phyloP scores from a whole-genome alignment of 2,888 invertebrate species.

The Ernsta delagoae region DNA sequence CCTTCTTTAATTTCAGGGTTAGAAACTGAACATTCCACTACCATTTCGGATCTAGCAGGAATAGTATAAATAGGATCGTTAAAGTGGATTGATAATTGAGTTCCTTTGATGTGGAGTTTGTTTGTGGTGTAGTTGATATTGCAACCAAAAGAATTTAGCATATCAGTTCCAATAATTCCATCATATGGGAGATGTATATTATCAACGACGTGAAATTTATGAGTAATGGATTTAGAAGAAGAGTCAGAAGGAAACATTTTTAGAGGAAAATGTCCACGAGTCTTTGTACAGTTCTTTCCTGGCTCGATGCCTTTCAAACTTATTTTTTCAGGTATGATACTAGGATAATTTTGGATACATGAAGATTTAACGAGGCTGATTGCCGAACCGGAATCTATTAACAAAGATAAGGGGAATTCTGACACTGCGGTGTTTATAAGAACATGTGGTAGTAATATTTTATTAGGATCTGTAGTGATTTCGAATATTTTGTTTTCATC shows the following conservation, averaged over 20 bases:
- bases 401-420: constrained; percentile 39
- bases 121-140: neutral
- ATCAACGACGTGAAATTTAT: constrained; percentile 24
- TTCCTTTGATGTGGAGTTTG: no score
- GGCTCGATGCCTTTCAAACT: constrained; percentile 7
- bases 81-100: constrained; percentile 1
- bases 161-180: constrained; percentile 24
- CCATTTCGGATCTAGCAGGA: constrained; percentile 35
- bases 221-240: neutral
- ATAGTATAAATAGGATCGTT: constrained; percentile 36
- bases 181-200: constrained; percentile 23
- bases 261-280: constrained; percentile 5
- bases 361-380: constrained; percentile 44
- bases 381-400: constrained; percentile 43
- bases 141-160: constrained; percentile 10
- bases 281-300: neutral
- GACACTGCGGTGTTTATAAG: constrained; percentile 40
- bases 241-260: neutral
- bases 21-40: constrained; percentile 37
- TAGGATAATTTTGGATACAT: constrained; percentile 38
- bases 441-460: constrained; percentile 42
- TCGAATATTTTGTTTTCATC: constrained; percentile 32
- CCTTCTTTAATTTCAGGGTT: constrained; percentile 28
- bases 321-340: neutral
- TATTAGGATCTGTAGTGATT: constrained; percentile 38